Percentiles rank a stretch among this genome's conserved stretches.
phyloP scores from a whole-genome alignment of 1,140 invertebrate genomes.

The Bilobella aurantiaca region DNA sequence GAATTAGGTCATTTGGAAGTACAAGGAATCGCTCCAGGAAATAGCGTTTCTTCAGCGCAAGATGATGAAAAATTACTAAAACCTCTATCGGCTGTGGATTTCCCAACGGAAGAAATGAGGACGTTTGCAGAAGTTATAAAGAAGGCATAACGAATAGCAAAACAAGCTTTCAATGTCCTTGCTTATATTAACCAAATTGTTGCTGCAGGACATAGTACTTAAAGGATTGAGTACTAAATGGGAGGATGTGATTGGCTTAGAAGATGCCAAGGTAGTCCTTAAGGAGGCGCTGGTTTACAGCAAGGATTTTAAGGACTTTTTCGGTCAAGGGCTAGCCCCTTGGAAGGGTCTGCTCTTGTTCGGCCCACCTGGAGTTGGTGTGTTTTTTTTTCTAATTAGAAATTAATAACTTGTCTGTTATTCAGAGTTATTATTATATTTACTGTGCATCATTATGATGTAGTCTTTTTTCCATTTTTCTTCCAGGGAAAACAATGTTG shows the following conservation, averaged over 20 bases:
- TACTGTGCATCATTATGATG: not conserved
- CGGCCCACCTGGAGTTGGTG: slow-evolving; percentile 65
- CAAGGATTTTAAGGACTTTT: slow-evolving; percentile 70
- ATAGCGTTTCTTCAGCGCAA: too few relatives aligned
- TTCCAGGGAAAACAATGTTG: slow-evolving; percentile 70
- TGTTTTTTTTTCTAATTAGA: slow-evolving; percentile 1
- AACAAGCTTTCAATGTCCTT: not conserved
- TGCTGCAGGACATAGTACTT: slow-evolving; percentile 52
- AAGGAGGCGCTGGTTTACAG: slow-evolving; percentile 83
- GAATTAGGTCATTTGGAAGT: too few relatives aligned
- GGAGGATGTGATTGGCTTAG: slow-evolving; percentile 57
- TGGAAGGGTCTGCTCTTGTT: slow-evolving; percentile 78
- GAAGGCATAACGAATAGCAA: too few relatives aligned
- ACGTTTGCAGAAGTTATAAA: slow-evolving; percentile 49
- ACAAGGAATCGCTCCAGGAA: too few relatives aligned
- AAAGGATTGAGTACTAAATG: slow-evolving; percentile 55
- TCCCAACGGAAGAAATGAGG: slow-evolving; percentile 42
- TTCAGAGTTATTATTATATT: not conserved
- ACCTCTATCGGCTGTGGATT: slow-evolving; percentile 41
- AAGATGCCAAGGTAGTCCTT: slow-evolving; percentile 67
- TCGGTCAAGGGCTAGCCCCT: slow-evolving; percentile 61
- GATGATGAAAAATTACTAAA: slow-evolving; percentile 38
- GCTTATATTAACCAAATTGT: not conserved
- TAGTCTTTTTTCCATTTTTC: slow-evolving; percentile 20
- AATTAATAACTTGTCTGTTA: not conserved